phyloP scores from a whole-genome alignment of 2,113 vertebrate genomes.

The Coregonus clupeaformis region DNA sequence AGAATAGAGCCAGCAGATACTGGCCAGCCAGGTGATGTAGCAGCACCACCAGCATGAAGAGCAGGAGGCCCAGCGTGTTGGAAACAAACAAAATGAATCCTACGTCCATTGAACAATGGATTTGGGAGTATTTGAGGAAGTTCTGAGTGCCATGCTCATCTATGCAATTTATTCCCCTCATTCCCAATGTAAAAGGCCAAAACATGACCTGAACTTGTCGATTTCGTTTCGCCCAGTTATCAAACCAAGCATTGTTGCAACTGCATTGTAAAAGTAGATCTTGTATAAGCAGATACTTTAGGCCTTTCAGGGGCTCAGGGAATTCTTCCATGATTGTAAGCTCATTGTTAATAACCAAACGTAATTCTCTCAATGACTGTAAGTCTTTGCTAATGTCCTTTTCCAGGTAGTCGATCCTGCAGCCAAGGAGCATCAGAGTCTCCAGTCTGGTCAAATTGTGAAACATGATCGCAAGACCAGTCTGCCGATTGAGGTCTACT shows the following conservation, averaged over 20 bases:
- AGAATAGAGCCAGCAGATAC: constrained; percentile 21
- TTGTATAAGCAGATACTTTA: constrained; percentile 10
- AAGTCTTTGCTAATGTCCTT: constrained; percentile 21
- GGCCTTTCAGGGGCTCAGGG: constrained; percentile 13
- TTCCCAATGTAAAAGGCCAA: not conserved
- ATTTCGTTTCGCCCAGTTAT: constrained; percentile 13
- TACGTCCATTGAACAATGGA: constrained; percentile 7
- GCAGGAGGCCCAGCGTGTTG: constrained; percentile 5
- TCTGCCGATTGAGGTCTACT: constrained; percentile 24
- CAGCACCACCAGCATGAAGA: constrained; percentile 22
- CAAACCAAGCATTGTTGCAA: constrained; percentile 28
- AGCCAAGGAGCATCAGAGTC: not conserved
- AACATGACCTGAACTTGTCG: constrained; percentile 5
- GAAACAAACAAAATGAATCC: constrained; percentile 14
- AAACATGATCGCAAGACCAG: not conserved
- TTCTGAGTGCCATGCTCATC: not conserved
- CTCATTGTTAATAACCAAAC: not conserved
- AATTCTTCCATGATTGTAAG: constrained; percentile 17
- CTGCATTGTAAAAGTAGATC: constrained; percentile 2
- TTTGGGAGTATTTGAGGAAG: not conserved
- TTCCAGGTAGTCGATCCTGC: constrained; percentile 10
- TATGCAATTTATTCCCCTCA: not conserved
- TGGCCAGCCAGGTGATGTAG: constrained; percentile 24
- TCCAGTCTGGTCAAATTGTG: constrained; percentile 20
- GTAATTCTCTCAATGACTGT: constrained; percentile 6